Conservation (phyloP, 2,888 invertebrate species). For the Pollenia amentaria region DNA sequence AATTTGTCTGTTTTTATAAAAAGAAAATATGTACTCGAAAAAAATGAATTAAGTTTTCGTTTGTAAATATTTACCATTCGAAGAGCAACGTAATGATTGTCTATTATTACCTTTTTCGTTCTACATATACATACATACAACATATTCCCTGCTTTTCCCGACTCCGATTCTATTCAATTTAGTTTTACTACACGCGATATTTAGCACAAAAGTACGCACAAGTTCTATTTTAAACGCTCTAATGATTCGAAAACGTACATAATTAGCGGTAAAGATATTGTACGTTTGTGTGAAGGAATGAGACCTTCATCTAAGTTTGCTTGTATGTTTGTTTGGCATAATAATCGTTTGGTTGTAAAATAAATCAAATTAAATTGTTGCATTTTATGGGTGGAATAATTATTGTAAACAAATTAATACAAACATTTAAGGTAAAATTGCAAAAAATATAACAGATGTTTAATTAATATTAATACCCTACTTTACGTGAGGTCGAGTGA, state of each 20-base stretch:
- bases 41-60: neutral
- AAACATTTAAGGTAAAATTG: neutral
- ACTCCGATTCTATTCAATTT: neutral
- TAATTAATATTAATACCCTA: neutral
- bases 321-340: neutral
- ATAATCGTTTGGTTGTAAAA: conserved; percentile 32
- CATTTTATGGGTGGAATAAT: conserved; percentile 10
- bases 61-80: neutral
- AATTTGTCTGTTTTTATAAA: neutral
- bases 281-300: no score
- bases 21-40: neutral
- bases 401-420: conserved; percentile 17
- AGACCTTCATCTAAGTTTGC: neutral
- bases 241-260: neutral
- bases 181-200: neutral
- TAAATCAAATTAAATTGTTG: conserved; percentile 28
- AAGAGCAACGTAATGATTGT: neutral
- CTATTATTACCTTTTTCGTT: neutral
- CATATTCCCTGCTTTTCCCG: neutral
- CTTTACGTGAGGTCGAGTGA: no score
- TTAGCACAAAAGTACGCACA: neutral
- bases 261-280: conserved; percentile 6
- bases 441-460: neutral
- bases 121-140: no score
- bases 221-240: conserved; percentile 19